Evolutionary conservation across 2,888 invertebrate species (phyloP).

Genomic region (Didymodactylos carnosus): DNA sequence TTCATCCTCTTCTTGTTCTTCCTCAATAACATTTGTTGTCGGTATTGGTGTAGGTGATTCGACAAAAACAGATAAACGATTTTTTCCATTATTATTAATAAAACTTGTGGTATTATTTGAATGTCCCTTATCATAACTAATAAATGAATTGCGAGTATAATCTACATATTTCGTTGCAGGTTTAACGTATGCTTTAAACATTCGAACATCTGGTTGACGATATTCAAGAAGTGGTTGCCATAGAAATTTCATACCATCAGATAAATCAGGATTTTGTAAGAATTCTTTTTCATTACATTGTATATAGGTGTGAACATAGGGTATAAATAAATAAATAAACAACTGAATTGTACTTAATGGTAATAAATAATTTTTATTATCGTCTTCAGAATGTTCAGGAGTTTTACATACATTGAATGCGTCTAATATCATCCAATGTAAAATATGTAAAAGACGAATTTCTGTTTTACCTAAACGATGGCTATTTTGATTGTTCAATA

Average conservation of each 20-base stretch:
- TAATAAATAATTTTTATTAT: constrained; percentile 19
- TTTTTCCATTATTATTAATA: not conserved
- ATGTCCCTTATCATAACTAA: no score
- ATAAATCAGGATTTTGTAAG: constrained; percentile 64
- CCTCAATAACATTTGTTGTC: not conserved
- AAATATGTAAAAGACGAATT: constrained; percentile 86
- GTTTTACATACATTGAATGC: constrained; percentile 77
- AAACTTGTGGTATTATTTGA: no score
- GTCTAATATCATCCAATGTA: constrained; percentile 94
- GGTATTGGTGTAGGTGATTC: not conserved
- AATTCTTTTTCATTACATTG: constrained; percentile 80
- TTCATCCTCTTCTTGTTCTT: not conserved
- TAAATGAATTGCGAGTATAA: no score
- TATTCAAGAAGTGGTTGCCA: constrained; percentile 93
- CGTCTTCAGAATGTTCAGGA: not conserved
- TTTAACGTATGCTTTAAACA: constrained; percentile 68
- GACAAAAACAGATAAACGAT: not conserved
- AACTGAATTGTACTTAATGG: constrained; percentile 46
- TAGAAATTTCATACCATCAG: constrained; percentile 54
- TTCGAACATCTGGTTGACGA: constrained; percentile 73
- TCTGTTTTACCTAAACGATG: constrained; percentile 76
- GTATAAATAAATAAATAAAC: constrained; percentile 87
- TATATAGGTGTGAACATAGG: constrained; percentile 45
- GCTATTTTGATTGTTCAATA: not conserved
- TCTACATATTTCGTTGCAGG: not conserved